Percentiles rank a stretch among this genome's conserved stretches.
phyloP scores from a whole-genome alignment of 2,113 vertebrate genomes.

The Shinisaurus crocodilurus region DNA sequence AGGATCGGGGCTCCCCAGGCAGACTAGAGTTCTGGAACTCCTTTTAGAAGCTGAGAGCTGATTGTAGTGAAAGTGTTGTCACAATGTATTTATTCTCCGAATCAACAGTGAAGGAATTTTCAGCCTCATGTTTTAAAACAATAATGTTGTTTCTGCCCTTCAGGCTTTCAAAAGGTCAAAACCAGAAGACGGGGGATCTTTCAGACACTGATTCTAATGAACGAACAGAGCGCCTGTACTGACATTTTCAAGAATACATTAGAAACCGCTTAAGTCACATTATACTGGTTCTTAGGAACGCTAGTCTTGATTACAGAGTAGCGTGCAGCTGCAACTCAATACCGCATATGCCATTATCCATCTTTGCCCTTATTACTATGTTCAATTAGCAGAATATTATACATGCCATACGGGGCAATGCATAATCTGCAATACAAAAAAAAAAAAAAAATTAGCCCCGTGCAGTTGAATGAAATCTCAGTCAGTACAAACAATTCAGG shows the following conservation, averaged over 20 bases:
- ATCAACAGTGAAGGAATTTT: not conserved
- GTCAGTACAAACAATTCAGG: not conserved
- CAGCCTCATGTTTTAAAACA: constrained; percentile 14
- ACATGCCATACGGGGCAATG: constrained; percentile 3
- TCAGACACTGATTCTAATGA: constrained; percentile 2
- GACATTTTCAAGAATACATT: constrained; percentile 22
- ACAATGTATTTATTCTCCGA: not conserved
- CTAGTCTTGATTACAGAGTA: constrained; percentile 15
- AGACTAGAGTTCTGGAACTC: not conserved
- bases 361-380: constrained; percentile 28
- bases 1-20: not conserved
- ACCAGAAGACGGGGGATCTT: not conserved
- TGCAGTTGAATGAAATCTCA: not conserved
- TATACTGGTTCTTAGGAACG: not conserved
- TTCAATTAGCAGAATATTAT: constrained; percentile 34
- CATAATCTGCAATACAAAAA: not conserved
- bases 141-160: constrained; percentile 23
- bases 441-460: not conserved
- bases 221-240: not conserved
- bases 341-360: not conserved
- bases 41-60: not conserved
- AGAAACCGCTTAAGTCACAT: constrained; percentile 29
- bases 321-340: constrained; percentile 8
- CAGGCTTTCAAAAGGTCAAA: constrained; percentile 30
- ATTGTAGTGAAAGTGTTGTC: not conserved